phyloP scores from a whole-genome alignment of 2,113 vertebrate genomes.

The Lepisosteus oculatus region DNA sequence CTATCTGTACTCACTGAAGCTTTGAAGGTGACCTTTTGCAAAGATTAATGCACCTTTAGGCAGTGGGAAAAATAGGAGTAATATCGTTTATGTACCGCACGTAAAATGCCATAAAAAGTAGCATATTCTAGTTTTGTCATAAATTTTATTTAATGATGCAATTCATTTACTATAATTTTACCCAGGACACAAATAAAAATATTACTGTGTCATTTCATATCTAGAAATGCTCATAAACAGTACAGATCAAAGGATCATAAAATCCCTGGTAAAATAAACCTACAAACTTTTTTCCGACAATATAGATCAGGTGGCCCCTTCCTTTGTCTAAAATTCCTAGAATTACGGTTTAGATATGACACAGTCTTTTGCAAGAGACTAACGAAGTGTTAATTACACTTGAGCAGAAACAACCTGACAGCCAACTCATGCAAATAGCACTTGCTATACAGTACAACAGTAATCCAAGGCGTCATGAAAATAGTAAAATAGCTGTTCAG shows the following conservation, averaged over 20 bases:
- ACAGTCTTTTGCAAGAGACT: no score
- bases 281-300: no score
- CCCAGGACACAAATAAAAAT: not conserved
- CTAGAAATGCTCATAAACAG: not conserved
- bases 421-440: no score
- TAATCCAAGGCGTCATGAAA: no score
- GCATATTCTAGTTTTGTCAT: not conserved
- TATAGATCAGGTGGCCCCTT: no score
- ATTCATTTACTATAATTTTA: not conserved
- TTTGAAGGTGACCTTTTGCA: slow-evolving; percentile 10
- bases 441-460: no score
- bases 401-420: no score
- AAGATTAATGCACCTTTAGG: not conserved
- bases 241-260: not conserved
- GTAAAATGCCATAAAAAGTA: not conserved
- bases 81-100: not conserved
- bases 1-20: not conserved
- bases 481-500: no score
- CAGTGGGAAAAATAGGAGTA: not conserved
- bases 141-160: not conserved
- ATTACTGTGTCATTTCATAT: not conserved
- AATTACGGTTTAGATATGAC: no score
- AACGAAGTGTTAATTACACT: no score
- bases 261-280: no score
- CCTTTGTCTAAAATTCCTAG: no score